Conservation (phyloP, 2,113 vertebrate genomes). For the Tragelaphus strepsiceros region DNA sequence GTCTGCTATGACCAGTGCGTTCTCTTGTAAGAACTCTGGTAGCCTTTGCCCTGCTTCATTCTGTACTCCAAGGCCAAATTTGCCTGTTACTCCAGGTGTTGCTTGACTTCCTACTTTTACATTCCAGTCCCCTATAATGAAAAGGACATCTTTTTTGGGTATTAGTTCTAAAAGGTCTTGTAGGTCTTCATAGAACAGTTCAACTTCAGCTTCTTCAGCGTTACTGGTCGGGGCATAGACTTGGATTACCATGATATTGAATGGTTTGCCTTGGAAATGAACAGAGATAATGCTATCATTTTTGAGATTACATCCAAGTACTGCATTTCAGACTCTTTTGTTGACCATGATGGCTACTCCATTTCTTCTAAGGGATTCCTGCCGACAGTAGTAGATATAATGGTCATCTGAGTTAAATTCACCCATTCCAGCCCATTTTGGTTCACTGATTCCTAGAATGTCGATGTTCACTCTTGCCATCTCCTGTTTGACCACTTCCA, state of each 20-base stretch:
- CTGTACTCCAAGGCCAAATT: not conserved
- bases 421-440: not conserved
- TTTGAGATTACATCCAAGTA: not conserved
- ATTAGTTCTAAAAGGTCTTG: not conserved
- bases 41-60: not conserved
- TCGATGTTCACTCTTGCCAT: not conserved
- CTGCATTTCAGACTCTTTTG: no score
- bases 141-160: not conserved
- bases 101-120: not conserved
- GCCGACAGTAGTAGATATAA: no score
- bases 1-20: not conserved
- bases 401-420: no score
- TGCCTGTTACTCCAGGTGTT: not conserved
- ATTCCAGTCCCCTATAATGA: not conserved
- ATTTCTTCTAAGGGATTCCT: no score
- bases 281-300: not conserved
- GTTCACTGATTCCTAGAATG: not conserved
- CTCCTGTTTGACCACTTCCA: not conserved
- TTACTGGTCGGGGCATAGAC: not conserved
- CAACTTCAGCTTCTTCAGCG: not conserved
- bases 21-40: not conserved
- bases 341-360: no score
- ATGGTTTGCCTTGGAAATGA: not conserved
- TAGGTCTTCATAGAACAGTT: not conserved
- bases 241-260: not conserved